Evolutionary conservation across 1,140 invertebrate genomes (phyloP).

Genomic region (Orussus abietinus): DNA sequence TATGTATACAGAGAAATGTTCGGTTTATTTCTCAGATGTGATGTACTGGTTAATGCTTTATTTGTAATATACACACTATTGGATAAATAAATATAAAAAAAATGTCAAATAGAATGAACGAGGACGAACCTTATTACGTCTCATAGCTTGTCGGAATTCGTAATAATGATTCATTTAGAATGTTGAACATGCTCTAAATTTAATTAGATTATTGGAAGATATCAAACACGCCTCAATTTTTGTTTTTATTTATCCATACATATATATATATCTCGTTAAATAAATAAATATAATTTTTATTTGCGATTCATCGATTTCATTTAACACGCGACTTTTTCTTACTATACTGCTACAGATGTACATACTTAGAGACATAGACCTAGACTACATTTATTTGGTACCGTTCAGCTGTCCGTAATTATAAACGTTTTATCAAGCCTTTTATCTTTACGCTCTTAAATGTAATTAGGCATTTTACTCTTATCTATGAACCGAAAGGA

Average conservation of each 20-base stretch:
- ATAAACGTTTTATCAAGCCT: too few species aligned
- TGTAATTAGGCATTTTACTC: too few species aligned
- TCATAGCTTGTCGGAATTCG: background rate
- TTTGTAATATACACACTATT: conserved; percentile 33
- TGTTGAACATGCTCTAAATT: background rate
- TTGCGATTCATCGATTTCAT: too few species aligned
- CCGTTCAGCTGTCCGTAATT: too few species aligned
- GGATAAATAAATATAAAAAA: conserved; percentile 33
- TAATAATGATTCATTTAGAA: background rate
- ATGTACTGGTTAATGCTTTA: conserved; percentile 29
- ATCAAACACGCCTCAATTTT: background rate
- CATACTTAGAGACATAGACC: too few species aligned
- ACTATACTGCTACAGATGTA: too few species aligned
- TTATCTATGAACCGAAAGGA: too few species aligned
- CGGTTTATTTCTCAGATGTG: conserved; percentile 21
- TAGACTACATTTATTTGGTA: too few species aligned
- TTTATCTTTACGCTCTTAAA: too few species aligned
- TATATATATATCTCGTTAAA: background rate
- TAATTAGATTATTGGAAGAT: background rate
- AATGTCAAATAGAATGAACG: conserved; percentile 1
- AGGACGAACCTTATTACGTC: background rate
- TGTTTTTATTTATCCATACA: background rate
- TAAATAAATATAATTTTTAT: too few species aligned
- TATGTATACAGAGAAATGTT: conserved; percentile 18
- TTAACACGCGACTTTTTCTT: too few species aligned